These are phyloP conservation scores for Clarias magur DNA, from an alignment of 2,113 vertebrate genomes.

Conservation along the genomic window DNA sequence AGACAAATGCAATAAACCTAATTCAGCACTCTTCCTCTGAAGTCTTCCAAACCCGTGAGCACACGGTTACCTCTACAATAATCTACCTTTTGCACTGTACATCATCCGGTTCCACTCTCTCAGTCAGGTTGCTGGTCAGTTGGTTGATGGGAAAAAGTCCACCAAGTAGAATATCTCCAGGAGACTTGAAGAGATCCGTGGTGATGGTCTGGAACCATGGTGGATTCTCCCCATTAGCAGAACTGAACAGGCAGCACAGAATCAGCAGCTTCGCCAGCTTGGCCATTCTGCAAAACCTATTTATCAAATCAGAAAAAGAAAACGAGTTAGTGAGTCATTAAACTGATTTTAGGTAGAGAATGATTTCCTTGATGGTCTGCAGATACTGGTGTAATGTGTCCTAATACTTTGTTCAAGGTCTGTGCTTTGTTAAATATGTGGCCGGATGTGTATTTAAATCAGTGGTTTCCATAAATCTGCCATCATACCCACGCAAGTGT, in stretches of 20 bases:
- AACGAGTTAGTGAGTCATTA: not conserved
- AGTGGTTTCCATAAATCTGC: constrained; percentile 27
- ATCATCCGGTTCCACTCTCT: constrained; percentile 58
- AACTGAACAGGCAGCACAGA: constrained; percentile 50
- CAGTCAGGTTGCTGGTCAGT: constrained; percentile 51
- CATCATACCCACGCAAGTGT: constrained; percentile 14
- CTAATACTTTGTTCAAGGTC: not conserved
- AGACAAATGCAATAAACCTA: not conserved
- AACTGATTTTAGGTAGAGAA: not conserved
- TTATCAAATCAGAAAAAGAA: not conserved
- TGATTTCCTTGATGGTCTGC: not conserved
- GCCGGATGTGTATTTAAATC: constrained; percentile 36
- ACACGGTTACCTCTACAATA: not conserved
- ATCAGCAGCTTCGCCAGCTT: constrained; percentile 51
- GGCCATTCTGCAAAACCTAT: constrained; percentile 55
- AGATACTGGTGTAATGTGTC: not conserved
- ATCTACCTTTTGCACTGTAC: constrained; percentile 77
- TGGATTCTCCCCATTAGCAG: constrained; percentile 40
- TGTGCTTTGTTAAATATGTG: not conserved
- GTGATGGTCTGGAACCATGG: constrained; percentile 58
- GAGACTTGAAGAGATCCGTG: constrained; percentile 70
- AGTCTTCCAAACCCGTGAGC: not conserved
- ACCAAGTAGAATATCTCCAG: constrained; percentile 82
- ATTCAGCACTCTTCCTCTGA: not conserved
- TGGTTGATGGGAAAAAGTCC: constrained; percentile 82